Conservation (phyloP, 2,113 vertebrate genomes). For the Ancistrus triradiatus region DNA sequence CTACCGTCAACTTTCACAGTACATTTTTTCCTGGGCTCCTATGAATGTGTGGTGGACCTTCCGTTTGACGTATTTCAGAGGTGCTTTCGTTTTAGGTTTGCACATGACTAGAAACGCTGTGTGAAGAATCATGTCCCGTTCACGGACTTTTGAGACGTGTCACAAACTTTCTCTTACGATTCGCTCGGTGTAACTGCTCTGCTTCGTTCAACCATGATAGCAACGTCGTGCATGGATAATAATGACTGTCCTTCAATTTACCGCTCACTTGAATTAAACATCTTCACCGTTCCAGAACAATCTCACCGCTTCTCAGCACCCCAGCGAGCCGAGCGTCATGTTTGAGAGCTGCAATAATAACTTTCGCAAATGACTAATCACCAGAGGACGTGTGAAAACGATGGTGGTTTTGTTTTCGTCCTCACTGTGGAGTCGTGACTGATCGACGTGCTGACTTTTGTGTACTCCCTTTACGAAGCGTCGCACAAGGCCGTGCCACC, state of each 20-base stretch:
- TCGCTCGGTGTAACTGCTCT: not conserved
- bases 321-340: slow-evolving; percentile 9
- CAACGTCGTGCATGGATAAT: slow-evolving; percentile 7
- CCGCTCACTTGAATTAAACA: not conserved
- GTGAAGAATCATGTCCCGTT: too few species aligned
- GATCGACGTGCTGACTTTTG: slow-evolving; percentile 52
- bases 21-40: too few species aligned
- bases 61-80: slow-evolving; percentile 43
- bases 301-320: slow-evolving; percentile 9
- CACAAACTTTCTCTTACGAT: too few species aligned
- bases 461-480: slow-evolving; percentile 49
- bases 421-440: slow-evolving; percentile 44
- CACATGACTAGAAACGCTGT: slow-evolving; percentile 37
- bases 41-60: slow-evolving; percentile 27
- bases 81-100: slow-evolving; percentile 62
- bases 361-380: slow-evolving; percentile 29
- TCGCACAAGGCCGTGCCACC: slow-evolving; percentile 14
- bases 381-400: not conserved
- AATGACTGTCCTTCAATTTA: not conserved
- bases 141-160: too few species aligned
- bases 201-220: slow-evolving; percentile 11
- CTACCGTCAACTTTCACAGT: too few species aligned
- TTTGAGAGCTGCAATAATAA: slow-evolving; percentile 39
- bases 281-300: not conserved
- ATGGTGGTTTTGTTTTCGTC: slow-evolving; percentile 7